Evolutionary conservation across 2,888 invertebrate genomes (phyloP).

Genomic region (Apamea sordens): DNA sequence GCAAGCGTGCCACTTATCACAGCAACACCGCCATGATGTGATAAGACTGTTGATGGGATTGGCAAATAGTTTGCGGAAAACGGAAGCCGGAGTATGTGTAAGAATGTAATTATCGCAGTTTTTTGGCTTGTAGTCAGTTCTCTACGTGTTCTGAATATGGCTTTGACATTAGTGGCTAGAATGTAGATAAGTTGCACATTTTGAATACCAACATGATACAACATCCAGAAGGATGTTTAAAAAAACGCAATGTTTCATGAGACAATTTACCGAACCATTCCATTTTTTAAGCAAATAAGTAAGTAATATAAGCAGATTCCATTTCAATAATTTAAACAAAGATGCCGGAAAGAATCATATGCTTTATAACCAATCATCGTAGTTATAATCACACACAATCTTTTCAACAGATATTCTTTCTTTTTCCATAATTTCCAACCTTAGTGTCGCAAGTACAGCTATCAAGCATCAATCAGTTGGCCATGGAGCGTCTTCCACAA

Average conservation of each 20-base stretch:
- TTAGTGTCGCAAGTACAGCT: background rate
- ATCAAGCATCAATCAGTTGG: slow-evolving; percentile 15
- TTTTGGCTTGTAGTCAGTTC: slow-evolving; percentile 37
- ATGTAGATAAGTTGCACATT: background rate
- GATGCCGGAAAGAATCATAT: background rate
- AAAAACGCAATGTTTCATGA: background rate
- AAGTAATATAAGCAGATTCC: background rate
- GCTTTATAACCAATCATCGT: background rate
- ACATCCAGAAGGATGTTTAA: background rate
- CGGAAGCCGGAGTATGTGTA: slow-evolving; percentile 42
- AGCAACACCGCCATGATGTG: slow-evolving; percentile 34
- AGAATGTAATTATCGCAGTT: slow-evolving; percentile 43
- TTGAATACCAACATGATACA: background rate
- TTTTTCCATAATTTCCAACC: background rate
- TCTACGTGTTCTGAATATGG: slow-evolving; percentile 43
- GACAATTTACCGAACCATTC: background rate
- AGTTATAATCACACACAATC: background rate
- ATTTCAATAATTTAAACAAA: background rate
- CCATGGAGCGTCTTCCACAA: slow-evolving; percentile 26
- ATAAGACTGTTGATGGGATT: slow-evolving; percentile 49
- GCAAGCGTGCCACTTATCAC: slow-evolving; percentile 61
- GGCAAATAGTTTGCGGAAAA: slow-evolving; percentile 60
- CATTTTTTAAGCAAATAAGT: background rate
- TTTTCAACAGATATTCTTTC: background rate
- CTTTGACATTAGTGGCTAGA: slow-evolving; percentile 11